Evolutionary conservation across 2,113 vertebrate genomes (phyloP).

Genomic region (Ivindomyrus marchei): DNA sequence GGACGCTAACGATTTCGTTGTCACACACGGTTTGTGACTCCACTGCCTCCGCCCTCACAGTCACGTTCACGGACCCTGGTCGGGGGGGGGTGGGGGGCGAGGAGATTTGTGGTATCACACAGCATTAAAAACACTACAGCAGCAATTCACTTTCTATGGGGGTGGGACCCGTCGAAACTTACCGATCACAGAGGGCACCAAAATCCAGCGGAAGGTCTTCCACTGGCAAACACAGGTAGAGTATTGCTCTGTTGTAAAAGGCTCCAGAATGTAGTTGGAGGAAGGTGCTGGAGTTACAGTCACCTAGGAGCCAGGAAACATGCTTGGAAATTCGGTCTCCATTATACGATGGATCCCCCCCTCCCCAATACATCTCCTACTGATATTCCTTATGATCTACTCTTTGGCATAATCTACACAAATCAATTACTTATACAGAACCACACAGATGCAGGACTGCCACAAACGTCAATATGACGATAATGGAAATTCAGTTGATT

Average conservation of each 20-base stretch:
- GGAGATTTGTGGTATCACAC: neutral
- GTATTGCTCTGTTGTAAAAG: conserved; percentile 34
- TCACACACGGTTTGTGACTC: conserved; percentile 33
- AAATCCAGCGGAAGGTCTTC: conserved; percentile 37
- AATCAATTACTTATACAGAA: neutral
- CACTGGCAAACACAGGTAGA: conserved; percentile 28
- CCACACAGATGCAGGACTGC: neutral
- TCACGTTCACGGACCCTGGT: conserved; percentile 45
- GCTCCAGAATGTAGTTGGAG: conserved; percentile 39
- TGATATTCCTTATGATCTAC: neutral
- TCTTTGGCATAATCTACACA: neutral
- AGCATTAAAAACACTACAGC: neutral
- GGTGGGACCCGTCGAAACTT: conserved; percentile 12
- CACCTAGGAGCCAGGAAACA: conserved; percentile 31
- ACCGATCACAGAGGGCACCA: conserved; percentile 46
- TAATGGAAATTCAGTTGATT: neutral
- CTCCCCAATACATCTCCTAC: neutral
- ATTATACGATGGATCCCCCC: neutral
- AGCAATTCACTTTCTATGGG: neutral
- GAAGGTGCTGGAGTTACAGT: conserved; percentile 38
- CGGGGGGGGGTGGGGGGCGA: too few relatives aligned
- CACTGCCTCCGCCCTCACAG: conserved; percentile 45
- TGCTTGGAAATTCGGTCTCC: neutral
- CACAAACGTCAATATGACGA: neutral
- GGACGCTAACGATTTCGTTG: conserved; percentile 33